Evolutionary conservation across 2,113 vertebrate genomes (phyloP), one percentile per base, ranked within the genome.

Genomic region (Todiramphus chloris): DNA sequence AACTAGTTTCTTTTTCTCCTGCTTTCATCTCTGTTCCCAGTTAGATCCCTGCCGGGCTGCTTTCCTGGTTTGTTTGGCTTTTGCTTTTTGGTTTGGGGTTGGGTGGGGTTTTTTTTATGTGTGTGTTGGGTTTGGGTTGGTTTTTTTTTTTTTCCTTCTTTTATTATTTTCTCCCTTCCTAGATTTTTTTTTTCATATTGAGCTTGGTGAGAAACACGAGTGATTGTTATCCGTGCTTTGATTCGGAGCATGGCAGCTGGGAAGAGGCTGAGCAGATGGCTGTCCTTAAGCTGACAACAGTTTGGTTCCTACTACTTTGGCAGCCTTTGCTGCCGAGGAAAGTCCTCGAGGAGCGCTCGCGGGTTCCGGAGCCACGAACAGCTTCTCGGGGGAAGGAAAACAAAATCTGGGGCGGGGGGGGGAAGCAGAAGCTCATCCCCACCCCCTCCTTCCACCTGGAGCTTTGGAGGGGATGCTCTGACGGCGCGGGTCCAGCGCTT

Each of bases 251-350:
- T 74, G 95, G 96, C 95, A 93, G 95, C 90, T 89, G 93, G 88
- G 82, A 80, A 86, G 90, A 97, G 82, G 59, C 96, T 95, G 93
- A 95, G 92, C 92, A 95, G 90, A 95, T 96, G 94, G 87, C 92
- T 92, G 92, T 79, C 95, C 94, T 91, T 78, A 90, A 96, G 92
- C 90, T 94, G 95, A 95, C 94, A 96, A 84, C 95, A 89, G 8
- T 95, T 93, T 76, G 89, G 90, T 93, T 96, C 95, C 96, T 96
- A 93, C 96, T 96, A 84, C 90, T 96, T 96, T 96, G 96, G 95
- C 95, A 95, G 55, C 56, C 73, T 60, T 93, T 25, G 2, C 91
- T 56, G 77, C 86, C 0, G 15, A 92, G 88, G 90, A 82, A 62
- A 84, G 90, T 68, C 94, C 86, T 79, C 37, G 69, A 64, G 56